Conservation (phyloP, 2,113 vertebrate species). For the Octodon degus region DNA sequence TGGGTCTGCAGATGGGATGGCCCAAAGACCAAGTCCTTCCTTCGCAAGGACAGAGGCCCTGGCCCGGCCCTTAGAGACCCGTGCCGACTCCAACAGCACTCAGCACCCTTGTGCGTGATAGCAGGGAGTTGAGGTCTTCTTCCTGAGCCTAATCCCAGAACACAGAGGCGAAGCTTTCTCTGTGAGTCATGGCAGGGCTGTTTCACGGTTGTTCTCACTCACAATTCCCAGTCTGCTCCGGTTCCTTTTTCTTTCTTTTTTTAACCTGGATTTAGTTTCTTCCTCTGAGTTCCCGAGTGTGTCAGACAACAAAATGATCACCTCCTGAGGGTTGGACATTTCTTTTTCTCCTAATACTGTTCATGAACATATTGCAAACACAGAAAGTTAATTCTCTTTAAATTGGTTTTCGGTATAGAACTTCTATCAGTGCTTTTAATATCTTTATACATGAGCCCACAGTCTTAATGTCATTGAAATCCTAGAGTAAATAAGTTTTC, state of each 20-base stretch:
- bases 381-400: background rate
- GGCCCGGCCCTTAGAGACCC: background rate
- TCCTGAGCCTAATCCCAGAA: background rate
- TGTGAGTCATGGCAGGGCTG: background rate
- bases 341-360: background rate
- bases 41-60: too few relatives aligned
- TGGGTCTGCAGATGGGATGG: accelerated
- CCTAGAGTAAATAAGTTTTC: background rate
- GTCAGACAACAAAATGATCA: background rate
- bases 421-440: background rate
- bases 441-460: background rate
- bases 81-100: too few relatives aligned
- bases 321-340: background rate
- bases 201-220: accelerated
- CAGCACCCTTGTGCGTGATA: background rate
- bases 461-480: background rate
- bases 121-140: background rate
- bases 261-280: background rate
- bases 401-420: background rate
- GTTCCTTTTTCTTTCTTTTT: background rate
- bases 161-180: too few relatives aligned
- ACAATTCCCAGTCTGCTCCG: background rate
- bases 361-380: background rate
- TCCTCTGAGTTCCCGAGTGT: background rate
- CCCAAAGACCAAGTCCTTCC: background rate